Base-by-base conservation (phyloP, 2,113 vertebrate genomes). In the Oreochromis tanganicae region DNA sequence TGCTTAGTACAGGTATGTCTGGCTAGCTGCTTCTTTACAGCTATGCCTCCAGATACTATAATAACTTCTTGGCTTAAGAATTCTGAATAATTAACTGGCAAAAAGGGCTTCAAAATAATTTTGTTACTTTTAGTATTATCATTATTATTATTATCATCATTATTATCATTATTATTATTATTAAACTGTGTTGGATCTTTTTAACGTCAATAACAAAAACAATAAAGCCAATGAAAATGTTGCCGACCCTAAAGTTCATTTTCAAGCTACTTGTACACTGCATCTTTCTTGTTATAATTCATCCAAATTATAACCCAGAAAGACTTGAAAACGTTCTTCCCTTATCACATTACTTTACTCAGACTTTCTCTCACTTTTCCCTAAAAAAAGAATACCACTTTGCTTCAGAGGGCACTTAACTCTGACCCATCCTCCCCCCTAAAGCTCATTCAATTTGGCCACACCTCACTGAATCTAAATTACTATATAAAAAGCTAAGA, bases 381-480 rank as follows among this genome's bases (percentile, higher is more conserved):
- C 54, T 50, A 75, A 46, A 29, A 12, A 21, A 57, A 24, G 6
- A 19, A 73, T 19, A 85, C 79, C 38, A 82, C 52, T 54, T 68
- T 61, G 50, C 59, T 87, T 73, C 73, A 89, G 32, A 80, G 24
- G 48, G 34, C 55, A 41, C 55, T 50, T 59, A 55, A 16, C 66
- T 61, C 38, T 73, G 82, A 82, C 87, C 87, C 50, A 34, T 80
- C 71, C 84, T 61, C 57, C 50, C 82, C 87, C 73, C 41, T 63
- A 24, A 91, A 90, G 36, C 81, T 68, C 80, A 86, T 92, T 93
- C 41, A 71, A 81, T 90, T 83, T 61, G 73, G 80, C 86, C 88
- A 94, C 93, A 92, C 93, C 81, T 92, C 88, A 89, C 82, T 87
- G 90, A 86, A 9, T 87, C 52, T 54, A 88, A 94, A 94, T 92